Conservation (phyloP, 2,797 vertebrate genomes). For the Melanogrammus aeglefinus region DNA sequence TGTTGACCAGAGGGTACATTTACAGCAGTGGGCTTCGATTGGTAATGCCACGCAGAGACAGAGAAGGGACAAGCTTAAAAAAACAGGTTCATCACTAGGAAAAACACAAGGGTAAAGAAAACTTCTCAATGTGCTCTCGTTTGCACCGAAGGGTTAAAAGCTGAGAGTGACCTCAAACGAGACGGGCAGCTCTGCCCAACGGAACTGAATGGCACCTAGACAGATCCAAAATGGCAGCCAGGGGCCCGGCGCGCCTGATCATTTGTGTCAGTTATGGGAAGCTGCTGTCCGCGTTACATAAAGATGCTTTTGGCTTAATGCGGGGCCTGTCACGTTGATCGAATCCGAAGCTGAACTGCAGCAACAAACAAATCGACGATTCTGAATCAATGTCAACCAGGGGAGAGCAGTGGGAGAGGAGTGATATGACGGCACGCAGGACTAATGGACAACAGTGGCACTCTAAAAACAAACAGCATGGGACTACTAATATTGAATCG, state of each 20-base stretch:
- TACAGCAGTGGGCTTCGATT: too few species aligned
- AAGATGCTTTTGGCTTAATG: slow-evolving; percentile 5
- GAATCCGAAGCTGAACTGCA: not conserved
- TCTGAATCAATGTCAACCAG: not conserved
- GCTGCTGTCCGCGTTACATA: slow-evolving; percentile 34
- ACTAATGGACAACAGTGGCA: too few species aligned
- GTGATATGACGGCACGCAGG: not conserved
- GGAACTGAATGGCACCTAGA: slow-evolving; percentile 47
- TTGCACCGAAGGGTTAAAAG: too few species aligned
- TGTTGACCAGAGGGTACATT: too few species aligned
- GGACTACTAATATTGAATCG: not conserved
- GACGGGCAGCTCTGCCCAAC: slow-evolving; percentile 11
- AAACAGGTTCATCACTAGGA: too few species aligned
- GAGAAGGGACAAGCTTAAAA: too few species aligned
- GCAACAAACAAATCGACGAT: not conserved
- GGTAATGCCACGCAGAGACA: too few species aligned
- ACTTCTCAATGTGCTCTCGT: too few species aligned
- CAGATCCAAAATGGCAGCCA: slow-evolving; percentile 53
- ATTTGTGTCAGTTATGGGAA: slow-evolving; percentile 41
- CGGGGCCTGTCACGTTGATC: not conserved
- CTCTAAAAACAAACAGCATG: not conserved
- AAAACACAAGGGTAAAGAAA: too few species aligned
- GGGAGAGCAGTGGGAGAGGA: too few species aligned
- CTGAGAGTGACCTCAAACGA: too few species aligned
- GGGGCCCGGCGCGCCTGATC: slow-evolving; percentile 39